These are phyloP conservation scores for Bombus pyrosoma DNA, from an alignment of 1,140 invertebrate species.

Conservation along the genomic window DNA sequence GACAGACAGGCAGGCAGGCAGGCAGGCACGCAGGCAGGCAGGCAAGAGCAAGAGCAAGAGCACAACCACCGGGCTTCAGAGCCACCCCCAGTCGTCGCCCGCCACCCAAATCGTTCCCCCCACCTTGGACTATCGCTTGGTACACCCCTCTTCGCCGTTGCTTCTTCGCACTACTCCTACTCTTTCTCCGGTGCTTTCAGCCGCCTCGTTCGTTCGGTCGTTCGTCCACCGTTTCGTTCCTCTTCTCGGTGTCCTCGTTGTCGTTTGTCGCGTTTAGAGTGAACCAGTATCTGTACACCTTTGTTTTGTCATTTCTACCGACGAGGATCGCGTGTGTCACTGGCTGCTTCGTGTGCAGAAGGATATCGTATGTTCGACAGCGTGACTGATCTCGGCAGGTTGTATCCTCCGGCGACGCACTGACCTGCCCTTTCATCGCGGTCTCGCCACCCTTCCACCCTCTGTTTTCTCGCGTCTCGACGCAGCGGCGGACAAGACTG, in stretches of 20 bases:
- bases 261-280: background rate
- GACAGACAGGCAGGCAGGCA: background rate
- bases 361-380: background rate
- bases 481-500: background rate
- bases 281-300: background rate
- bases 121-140: constrained; percentile 40
- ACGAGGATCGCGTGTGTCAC: background rate
- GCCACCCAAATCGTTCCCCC: constrained; percentile 38
- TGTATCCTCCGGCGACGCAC: background rate
- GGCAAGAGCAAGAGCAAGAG: constrained; percentile 26
- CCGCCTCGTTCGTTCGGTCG: constrained; percentile 50
- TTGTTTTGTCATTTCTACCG: background rate
- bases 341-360: background rate
- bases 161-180: constrained; percentile 38
- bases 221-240: background rate
- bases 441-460: constrained; percentile 3
- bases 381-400: background rate
- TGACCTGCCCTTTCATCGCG: constrained; percentile 18
- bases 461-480: constrained; percentile 3
- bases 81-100: constrained; percentile 47
- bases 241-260: constrained; percentile 1
- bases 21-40: background rate
- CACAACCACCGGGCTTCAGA: constrained; percentile 55
- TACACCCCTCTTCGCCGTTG: constrained; percentile 28
- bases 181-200: constrained; percentile 64